Conservation (phyloP, 2,797 vertebrate genomes). For the Mastacembelus armatus region DNA sequence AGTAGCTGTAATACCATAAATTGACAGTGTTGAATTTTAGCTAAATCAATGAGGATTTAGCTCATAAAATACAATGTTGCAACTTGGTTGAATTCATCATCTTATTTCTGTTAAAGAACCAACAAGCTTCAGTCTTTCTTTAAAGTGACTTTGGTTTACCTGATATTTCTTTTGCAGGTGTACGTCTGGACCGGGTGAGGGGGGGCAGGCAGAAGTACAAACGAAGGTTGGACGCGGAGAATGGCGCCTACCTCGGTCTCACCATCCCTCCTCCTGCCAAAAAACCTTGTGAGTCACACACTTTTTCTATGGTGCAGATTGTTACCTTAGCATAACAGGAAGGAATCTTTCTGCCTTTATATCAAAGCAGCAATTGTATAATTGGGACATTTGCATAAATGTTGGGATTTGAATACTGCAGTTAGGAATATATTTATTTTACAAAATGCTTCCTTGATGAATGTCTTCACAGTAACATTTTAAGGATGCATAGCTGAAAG, state of each 20-base stretch:
- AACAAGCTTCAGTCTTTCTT: no score
- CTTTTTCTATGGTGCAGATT: not conserved
- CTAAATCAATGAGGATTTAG: no score
- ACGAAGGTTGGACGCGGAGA: slow-evolving; percentile 92
- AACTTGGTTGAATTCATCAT: not conserved
- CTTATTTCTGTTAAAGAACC: slow-evolving; percentile 7
- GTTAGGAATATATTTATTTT: not conserved
- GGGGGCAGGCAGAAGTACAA: slow-evolving; percentile 99
- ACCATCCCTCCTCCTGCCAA: slow-evolving; percentile 92
- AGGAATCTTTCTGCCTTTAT: not conserved
- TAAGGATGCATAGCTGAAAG: not conserved
- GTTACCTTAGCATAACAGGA: not conserved
- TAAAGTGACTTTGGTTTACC: not conserved
- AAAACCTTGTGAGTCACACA: slow-evolving; percentile 89
- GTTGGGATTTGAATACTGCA: not conserved
- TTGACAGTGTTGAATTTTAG: no score
- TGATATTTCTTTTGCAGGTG: slow-evolving; percentile 81
- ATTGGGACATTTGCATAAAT: not conserved
- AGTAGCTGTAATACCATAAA: no score
- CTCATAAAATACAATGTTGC: no score
- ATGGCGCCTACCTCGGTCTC: slow-evolving; percentile 89
- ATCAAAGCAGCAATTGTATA: not conserved
- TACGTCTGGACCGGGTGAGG: slow-evolving; percentile 96
- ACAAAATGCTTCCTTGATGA: not conserved
- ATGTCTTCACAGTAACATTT: not conserved